Evolutionary conservation across 53 echinoderm and acorn worm species (phyloP), one percentile per base, ranked within the genome.

Genomic region (Patiria pectinifera): DNA sequence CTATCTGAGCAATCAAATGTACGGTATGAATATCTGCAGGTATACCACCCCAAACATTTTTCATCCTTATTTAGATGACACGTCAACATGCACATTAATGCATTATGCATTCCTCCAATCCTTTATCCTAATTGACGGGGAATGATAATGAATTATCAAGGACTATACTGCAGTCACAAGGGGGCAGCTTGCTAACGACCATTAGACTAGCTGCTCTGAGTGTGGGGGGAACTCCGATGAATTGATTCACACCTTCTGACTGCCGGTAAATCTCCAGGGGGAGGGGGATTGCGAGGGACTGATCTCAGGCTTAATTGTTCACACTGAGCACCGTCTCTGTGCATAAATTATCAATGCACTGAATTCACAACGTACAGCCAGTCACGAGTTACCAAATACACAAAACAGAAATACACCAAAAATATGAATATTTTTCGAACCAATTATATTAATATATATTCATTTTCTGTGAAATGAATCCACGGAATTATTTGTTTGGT

Each of bases 111-210:
- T 74, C 74, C 74, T 8, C 8, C 8, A n/a, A 74, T 9, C 19
- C 74, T 10, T n/a, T 23, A 74, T 74, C 74, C 74, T 74, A 74
- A 74, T 24, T 74, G 74, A 6, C 24, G 8, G 15, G 24, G 9
- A 74, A 23, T 74, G 74, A 21, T 23, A 74, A 74, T 74, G 74
- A 74, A 74, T 74, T 74, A 74, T 21, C 74, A 74, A 66, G 66
- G 66, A 66, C 66, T 18, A 3, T 18, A 11, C 53, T 53, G 53
- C 53, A 23, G 74, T 24, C 74, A 23, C 74, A 18, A 21, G 74
- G 74, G 24, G 19, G 0, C 18, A 0, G 15, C 10, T n/a, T 4
- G 74, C 24, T 74, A 74, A 74, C 24, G 24, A 74, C 22, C 24
- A 23, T n/a, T 24, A 23, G 35, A 35, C 35, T 35, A 35, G 35